phyloP scores from a whole-genome alignment of 2,888 invertebrate genomes.

The Drosophila meridiana region DNA sequence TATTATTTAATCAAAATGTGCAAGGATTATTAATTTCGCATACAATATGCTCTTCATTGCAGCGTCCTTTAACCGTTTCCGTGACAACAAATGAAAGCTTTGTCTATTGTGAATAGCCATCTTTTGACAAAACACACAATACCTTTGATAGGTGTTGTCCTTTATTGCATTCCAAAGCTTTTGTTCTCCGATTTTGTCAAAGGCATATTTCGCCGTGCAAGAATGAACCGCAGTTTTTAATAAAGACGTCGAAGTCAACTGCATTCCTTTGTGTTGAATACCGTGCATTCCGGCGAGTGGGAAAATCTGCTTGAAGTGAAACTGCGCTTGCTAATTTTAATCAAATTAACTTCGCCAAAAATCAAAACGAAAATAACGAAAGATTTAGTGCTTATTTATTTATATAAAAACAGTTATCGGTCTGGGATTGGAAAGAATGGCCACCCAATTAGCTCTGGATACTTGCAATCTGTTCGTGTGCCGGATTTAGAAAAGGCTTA shows the following conservation, averaged over 20 bases:
- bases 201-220: neutral
- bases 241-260: slow-evolving; percentile 6
- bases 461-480: slow-evolving; percentile 30
- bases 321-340: neutral
- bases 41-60: neutral
- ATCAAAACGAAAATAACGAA: too few species aligned
- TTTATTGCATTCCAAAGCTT: slow-evolving; percentile 24
- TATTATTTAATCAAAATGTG: too few species aligned
- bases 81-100: neutral
- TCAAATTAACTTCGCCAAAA: neutral
- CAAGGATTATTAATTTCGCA: neutral
- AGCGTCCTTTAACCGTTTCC: too few species aligned
- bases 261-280: slow-evolving; percentile 16
- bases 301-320: slow-evolving; percentile 8
- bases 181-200: neutral
- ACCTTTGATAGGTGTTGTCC: slow-evolving; percentile 4
- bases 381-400: neutral
- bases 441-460: slow-evolving; percentile 31
- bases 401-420: neutral
- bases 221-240: slow-evolving; percentile 1
- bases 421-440: slow-evolving; percentile 2
- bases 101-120: neutral
- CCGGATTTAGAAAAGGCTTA: slow-evolving; percentile 66
- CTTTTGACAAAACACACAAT: slow-evolving; percentile 13
- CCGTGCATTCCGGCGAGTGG: neutral